Conservation (phyloP, 1,140 invertebrate species). For the Dendrolimus punctatus region DNA sequence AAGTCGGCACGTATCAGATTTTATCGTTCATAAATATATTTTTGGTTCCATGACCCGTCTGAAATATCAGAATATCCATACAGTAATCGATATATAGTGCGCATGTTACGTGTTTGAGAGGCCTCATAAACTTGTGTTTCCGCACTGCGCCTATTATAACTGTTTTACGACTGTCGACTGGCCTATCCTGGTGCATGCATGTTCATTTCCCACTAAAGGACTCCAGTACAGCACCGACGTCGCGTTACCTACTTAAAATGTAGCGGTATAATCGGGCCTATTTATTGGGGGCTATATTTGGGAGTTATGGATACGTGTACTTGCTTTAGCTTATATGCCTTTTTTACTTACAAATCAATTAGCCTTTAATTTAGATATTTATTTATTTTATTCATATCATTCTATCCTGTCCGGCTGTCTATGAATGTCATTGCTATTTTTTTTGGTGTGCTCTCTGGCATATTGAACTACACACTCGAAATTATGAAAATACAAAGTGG, state of each 20-base stretch:
- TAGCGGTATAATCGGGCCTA: constrained; percentile 47
- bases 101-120: constrained; percentile 50
- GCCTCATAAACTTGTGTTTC: constrained; percentile 49
- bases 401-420: too few species aligned
- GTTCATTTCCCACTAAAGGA: constrained; percentile 29
- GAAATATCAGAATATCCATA: constrained; percentile 46
- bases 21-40: constrained; percentile 44
- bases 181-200: constrained; percentile 41
- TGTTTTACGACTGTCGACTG: constrained; percentile 49
- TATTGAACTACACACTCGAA: too few species aligned
- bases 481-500: too few species aligned
- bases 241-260: constrained; percentile 33
- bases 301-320: constrained; percentile 34
- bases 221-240: constrained; percentile 32
- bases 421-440: too few species aligned
- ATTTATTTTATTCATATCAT: not conserved
- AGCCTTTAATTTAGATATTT: not conserved
- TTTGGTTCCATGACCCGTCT: constrained; percentile 43
- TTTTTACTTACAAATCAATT: too few species aligned
- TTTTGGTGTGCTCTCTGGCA: too few species aligned
- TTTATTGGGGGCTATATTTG: constrained; percentile 47
- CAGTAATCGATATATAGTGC: constrained; percentile 49
- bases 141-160: constrained; percentile 55
- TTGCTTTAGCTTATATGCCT: too few species aligned
- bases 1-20: constrained; percentile 22